Conservation (phyloP, 2,888 invertebrate genomes). For the Lepidonotus clava region DNA sequence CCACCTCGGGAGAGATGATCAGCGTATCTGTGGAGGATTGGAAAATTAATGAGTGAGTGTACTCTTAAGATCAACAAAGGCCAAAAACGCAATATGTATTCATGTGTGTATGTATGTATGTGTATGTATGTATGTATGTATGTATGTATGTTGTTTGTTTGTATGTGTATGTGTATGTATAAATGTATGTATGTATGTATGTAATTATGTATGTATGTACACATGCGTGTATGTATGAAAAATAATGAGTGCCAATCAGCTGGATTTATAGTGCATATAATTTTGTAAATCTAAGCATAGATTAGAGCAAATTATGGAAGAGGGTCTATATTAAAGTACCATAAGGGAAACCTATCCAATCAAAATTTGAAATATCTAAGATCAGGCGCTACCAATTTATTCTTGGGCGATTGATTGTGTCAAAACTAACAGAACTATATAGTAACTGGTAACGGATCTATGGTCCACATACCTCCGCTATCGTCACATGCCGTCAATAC, state of each 20-base stretch:
- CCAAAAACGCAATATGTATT: neutral
- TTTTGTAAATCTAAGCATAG: too few relatives aligned
- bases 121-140: neutral
- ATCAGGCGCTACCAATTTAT: too few relatives aligned
- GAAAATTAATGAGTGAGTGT: neutral
- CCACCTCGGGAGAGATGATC: neutral
- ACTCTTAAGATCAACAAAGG: neutral
- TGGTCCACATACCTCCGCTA: neutral
- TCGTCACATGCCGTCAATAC: neutral
- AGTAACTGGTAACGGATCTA: neutral
- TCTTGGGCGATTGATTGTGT: too few relatives aligned
- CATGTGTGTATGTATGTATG: neutral
- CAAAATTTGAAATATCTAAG: too few relatives aligned
- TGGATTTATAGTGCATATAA: too few relatives aligned
- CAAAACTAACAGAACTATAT: too few relatives aligned
- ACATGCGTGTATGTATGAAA: neutral
- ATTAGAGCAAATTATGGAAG: too few relatives aligned
- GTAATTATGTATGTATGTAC: neutral
- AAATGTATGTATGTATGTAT: neutral
- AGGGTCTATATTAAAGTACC: too few relatives aligned
- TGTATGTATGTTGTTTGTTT: neutral
- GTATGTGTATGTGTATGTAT: neutral
- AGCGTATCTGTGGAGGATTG: neutral
- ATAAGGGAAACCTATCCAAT: too few relatives aligned
- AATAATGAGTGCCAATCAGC: too few relatives aligned